Evolutionary conservation across 2,888 invertebrate genomes (phyloP).

Genomic region (Tanypteryx hageni): DNA sequence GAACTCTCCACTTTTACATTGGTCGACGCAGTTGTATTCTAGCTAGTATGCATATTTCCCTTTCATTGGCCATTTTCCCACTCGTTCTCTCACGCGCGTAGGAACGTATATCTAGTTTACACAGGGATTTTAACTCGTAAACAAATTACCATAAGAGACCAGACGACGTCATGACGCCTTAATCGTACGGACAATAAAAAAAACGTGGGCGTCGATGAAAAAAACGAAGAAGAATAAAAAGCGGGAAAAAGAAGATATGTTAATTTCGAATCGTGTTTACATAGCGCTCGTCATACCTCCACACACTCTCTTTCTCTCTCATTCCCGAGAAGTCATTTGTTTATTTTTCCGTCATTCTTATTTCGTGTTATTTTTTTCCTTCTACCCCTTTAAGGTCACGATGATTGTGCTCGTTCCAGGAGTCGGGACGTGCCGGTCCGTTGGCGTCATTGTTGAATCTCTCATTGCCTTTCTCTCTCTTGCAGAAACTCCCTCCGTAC

Average conservation of each 20-base stretch:
- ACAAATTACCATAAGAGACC: slow-evolving; percentile 49
- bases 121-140: slow-evolving; percentile 16
- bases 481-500: background rate
- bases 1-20: background rate
- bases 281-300: background rate
- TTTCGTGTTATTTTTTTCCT: background rate
- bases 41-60: background rate
- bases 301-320: background rate
- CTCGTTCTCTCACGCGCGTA: background rate
- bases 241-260: background rate
- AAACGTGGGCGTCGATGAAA: slow-evolving; percentile 28
- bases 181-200: background rate
- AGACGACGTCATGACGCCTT: slow-evolving; percentile 32
- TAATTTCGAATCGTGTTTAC: slow-evolving; percentile 33
- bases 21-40: background rate
- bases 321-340: background rate
- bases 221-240: slow-evolving; percentile 5
- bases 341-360: slow-evolving; percentile 21
- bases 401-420: slow-evolving; percentile 31
- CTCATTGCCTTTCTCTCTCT: background rate
- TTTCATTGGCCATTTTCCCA: background rate
- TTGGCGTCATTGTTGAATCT: background rate
- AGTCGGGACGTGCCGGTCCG: slow-evolving; percentile 14
- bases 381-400: slow-evolving; percentile 32
- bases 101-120: background rate